Conservation (phyloP, 2,113 vertebrate genomes). For the Campylorhamphus procurvoides region DNA sequence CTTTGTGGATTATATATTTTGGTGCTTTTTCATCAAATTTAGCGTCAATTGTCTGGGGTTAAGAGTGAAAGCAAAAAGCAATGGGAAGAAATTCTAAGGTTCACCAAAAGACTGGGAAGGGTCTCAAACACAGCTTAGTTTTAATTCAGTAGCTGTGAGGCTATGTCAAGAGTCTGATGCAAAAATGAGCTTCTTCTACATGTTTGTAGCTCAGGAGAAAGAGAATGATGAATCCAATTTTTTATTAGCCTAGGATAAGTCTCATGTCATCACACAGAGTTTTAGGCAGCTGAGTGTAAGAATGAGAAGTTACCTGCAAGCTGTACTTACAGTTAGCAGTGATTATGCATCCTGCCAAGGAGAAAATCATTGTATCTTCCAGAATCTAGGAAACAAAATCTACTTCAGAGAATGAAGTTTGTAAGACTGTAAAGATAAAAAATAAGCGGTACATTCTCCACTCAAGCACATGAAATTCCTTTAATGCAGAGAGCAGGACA, state of each 20-base stretch:
- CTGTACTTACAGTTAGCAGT: constrained; percentile 91
- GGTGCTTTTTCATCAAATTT: not conserved
- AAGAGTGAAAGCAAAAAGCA: not conserved
- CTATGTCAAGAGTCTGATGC: not conserved
- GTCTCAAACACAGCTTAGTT: constrained; percentile 36
- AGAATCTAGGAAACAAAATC: constrained; percentile 83
- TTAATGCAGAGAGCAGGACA: constrained; percentile 15
- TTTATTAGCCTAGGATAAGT: not conserved
- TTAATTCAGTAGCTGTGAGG: constrained; percentile 38
- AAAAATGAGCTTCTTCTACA: not conserved
- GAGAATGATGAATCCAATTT: not conserved
- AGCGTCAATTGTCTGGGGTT: not conserved
- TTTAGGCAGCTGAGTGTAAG: not conserved
- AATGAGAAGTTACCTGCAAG: not conserved
- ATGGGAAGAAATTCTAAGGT: constrained; percentile 8
- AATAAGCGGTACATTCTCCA: constrained; percentile 7
- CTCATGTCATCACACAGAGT: not conserved
- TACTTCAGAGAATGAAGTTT: constrained; percentile 55
- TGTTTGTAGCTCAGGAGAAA: constrained; percentile 16
- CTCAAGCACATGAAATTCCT: constrained; percentile 17
- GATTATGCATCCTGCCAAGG: constrained; percentile 88
- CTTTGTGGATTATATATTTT: not conserved
- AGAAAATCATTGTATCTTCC: constrained; percentile 97
- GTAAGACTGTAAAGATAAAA: not conserved
- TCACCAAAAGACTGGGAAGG: not conserved